These are phyloP conservation scores for Melanostoma scalare DNA, from an alignment of 2,888 invertebrate genomes.

Conservation along the genomic window DNA sequence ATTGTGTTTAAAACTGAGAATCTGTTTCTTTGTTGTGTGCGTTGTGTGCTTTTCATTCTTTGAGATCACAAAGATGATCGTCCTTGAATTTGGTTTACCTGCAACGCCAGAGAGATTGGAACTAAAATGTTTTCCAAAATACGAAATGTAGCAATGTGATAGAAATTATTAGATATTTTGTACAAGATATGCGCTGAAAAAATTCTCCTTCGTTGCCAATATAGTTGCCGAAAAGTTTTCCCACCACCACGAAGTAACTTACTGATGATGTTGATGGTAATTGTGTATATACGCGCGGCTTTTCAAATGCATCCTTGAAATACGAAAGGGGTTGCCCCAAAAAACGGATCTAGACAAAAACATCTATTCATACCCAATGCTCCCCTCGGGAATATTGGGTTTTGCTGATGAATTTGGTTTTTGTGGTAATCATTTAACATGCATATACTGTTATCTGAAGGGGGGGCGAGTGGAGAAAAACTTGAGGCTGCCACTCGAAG, in stretches of 20 bases:
- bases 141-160: too few species aligned
- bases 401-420: slow-evolving; percentile 72
- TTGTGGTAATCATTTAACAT: slow-evolving; percentile 73
- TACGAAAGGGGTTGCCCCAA: not conserved
- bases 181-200: not conserved
- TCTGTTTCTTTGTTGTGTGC: too few species aligned
- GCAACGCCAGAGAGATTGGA: too few species aligned
- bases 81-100: slow-evolving; percentile 4
- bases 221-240: slow-evolving; percentile 41
- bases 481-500: slow-evolving; percentile 51
- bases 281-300: slow-evolving; percentile 61
- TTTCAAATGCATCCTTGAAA: slow-evolving; percentile 37
- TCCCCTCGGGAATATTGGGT: slow-evolving; percentile 58
- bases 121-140: too few species aligned
- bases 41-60: too few species aligned
- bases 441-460: slow-evolving; percentile 67
- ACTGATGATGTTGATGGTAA: slow-evolving; percentile 62
- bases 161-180: too few species aligned
- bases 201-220: not conserved
- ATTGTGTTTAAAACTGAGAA: too few species aligned
- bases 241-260: slow-evolving; percentile 53
- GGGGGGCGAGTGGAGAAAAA: not conserved
- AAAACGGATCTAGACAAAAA: slow-evolving; percentile 36
- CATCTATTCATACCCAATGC: slow-evolving; percentile 33
- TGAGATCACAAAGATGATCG: too few species aligned